phyloP scores from a whole-genome alignment of 2,888 invertebrate species.

The Polyommatus icarus region DNA sequence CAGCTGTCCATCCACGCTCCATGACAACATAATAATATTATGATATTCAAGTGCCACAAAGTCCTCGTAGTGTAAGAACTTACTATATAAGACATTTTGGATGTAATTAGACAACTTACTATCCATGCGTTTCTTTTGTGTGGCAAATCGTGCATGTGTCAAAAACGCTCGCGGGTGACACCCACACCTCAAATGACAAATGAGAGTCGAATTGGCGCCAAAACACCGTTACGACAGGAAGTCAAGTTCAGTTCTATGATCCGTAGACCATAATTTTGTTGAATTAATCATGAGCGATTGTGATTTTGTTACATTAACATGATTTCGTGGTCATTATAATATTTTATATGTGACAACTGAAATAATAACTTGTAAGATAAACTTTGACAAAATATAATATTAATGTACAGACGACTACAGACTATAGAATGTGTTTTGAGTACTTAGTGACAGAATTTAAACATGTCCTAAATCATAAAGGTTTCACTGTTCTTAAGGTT shows the following conservation, averaged over 20 bases:
- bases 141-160: constrained; percentile 5
- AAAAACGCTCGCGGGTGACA: neutral
- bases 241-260: constrained; percentile 25
- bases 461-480: neutral
- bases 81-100: too few species aligned
- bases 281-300: constrained; percentile 24
- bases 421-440: neutral
- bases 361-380: neutral
- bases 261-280: neutral
- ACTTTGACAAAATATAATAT: neutral
- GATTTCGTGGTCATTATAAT: neutral
- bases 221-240: constrained; percentile 27
- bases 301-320: constrained; percentile 1
- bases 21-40: too few species aligned
- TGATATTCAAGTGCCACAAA: too few species aligned
- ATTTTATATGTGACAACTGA: neutral
- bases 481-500: neutral
- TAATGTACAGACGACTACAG: too few species aligned
- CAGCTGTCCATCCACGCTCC: too few species aligned
- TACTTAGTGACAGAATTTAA: neutral
- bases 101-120: too few species aligned
- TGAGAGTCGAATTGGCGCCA: constrained; percentile 26
- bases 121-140: neutral
- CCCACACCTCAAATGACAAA: constrained; percentile 3
- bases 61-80: too few species aligned